phyloP scores from a whole-genome alignment of 1,140 invertebrate genomes.

The Drosophila varians region DNA sequence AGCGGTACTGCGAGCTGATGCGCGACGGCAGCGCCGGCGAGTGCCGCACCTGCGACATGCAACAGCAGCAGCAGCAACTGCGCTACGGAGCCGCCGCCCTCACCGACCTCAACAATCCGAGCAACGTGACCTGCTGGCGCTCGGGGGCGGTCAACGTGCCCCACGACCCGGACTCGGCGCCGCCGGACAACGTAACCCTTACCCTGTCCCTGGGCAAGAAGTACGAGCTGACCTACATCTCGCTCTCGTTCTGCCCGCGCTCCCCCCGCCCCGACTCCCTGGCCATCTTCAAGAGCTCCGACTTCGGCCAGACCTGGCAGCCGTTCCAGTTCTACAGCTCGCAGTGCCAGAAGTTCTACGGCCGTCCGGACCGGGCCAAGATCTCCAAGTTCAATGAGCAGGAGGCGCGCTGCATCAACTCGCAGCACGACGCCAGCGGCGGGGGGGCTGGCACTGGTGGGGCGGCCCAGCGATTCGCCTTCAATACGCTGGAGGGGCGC shows the following conservation, averaged over 20 bases:
- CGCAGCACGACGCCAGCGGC: constrained; percentile 87
- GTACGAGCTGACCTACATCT: constrained; percentile 99
- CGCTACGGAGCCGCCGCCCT: constrained; percentile 87
- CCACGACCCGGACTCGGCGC: constrained; percentile 87
- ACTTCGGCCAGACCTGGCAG: constrained; percentile 97
- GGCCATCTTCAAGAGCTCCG: constrained; percentile 97
- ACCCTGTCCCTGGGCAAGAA: constrained; percentile 97
- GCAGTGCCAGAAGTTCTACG: constrained; percentile 94
- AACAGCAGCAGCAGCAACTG: constrained; percentile 84
- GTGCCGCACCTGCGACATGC: constrained; percentile 94
- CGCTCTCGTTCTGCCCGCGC: constrained; percentile 96
- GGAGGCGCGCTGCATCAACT: constrained; percentile 96
- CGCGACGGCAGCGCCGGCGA: constrained; percentile 84
- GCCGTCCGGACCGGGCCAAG: constrained; percentile 91
- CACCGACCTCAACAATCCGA: constrained; percentile 98
- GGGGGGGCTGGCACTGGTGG: constrained; percentile 84
- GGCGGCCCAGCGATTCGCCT: constrained; percentile 91
- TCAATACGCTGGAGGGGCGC: constrained; percentile 97
- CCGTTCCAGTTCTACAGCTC: constrained; percentile 98
- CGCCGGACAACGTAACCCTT: constrained; percentile 96
- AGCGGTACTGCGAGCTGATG: constrained; percentile 89
- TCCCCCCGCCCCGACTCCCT: constrained; percentile 97
- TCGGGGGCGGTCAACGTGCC: constrained; percentile 93
- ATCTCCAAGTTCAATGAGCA: constrained; percentile 97
- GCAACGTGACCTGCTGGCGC: constrained; percentile 98